These are phyloP conservation scores for Hyppa rectilinea DNA, from an alignment of 2,888 invertebrate genomes.

Conservation along the genomic window DNA sequence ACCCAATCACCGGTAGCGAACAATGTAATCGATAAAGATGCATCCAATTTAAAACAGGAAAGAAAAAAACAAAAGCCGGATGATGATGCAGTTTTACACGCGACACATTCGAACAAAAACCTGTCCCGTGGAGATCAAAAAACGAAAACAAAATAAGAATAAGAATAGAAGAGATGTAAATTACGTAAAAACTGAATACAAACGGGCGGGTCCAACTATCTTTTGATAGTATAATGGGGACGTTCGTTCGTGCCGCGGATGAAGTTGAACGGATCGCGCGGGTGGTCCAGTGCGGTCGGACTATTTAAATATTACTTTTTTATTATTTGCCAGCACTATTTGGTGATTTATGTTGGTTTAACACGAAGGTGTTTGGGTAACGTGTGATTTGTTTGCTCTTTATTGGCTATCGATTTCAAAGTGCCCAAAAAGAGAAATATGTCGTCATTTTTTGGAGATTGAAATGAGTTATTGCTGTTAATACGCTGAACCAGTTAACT, in stretches of 20 bases:
- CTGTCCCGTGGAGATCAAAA: conserved; percentile 69
- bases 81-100: conserved; percentile 78
- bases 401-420: conserved; percentile 83
- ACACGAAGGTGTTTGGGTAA: conserved; percentile 87
- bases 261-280: conserved; percentile 81
- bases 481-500: conserved; percentile 29
- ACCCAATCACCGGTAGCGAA: conserved; percentile 76
- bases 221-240: conserved; percentile 87
- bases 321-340: conserved; percentile 86
- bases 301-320: conserved; percentile 87
- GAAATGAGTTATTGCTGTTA: conserved; percentile 47
- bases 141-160: conserved; percentile 69
- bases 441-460: conserved; percentile 60
- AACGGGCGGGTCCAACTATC: conserved; percentile 74
- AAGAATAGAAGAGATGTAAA: conserved; percentile 86
- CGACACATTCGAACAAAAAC: conserved; percentile 71
- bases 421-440: conserved; percentile 68
- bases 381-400: conserved; percentile 86
- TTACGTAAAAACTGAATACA: conserved; percentile 73
- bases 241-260: conserved; percentile 85
- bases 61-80: conserved; percentile 76
- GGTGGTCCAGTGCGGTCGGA: conserved; percentile 85
- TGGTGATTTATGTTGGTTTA: conserved; percentile 87
- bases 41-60: conserved; percentile 81
- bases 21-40: conserved; percentile 83